Conservation (phyloP, 2,113 vertebrate genomes). For the Embiotoca jacksoni region DNA sequence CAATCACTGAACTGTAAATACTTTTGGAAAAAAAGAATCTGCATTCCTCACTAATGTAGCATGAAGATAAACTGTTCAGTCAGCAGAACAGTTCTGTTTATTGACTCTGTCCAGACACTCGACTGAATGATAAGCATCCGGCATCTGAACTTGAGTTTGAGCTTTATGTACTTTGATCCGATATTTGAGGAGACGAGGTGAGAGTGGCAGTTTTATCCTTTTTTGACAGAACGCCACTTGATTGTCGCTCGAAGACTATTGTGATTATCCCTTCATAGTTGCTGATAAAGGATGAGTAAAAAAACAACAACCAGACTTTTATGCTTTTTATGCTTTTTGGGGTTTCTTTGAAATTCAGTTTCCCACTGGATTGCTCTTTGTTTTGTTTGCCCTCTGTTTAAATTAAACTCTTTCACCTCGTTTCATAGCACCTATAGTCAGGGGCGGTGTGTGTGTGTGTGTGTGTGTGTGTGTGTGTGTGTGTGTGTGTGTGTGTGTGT, state of each 20-base stretch:
- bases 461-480: not conserved
- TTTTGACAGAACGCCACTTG: not conserved
- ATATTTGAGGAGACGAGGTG: slow-evolving; percentile 24
- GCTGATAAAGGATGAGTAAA: not conserved
- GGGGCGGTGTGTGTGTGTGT: slow-evolving; percentile 24
- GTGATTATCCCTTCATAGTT: slow-evolving; percentile 22
- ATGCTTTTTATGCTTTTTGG: slow-evolving; percentile 16
- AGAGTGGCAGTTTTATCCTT: slow-evolving; percentile 8
- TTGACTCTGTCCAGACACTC: slow-evolving; percentile 12
- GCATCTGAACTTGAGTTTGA: slow-evolving; percentile 9
- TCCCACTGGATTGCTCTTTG: not conserved
- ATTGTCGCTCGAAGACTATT: not conserved
- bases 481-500: slow-evolving; percentile 9
- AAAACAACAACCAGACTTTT: slow-evolving; percentile 3
- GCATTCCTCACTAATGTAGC: not conserved
- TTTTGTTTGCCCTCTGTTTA: slow-evolving; percentile 16
- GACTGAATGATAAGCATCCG: slow-evolving; percentile 7
- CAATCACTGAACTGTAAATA: slow-evolving; percentile 14
- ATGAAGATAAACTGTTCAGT: slow-evolving; percentile 26
- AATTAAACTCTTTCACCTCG: slow-evolving; percentile 15
- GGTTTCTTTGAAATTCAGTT: slow-evolving; percentile 24
- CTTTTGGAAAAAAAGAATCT: not conserved
- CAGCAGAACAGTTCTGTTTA: slow-evolving; percentile 17
- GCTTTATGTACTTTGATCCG: not conserved
- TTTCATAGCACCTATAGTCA: slow-evolving; percentile 29